These are phyloP conservation scores for Homalodisca vitripennis DNA, from an alignment of 1,140 invertebrate genomes.

Conservation along the genomic window DNA sequence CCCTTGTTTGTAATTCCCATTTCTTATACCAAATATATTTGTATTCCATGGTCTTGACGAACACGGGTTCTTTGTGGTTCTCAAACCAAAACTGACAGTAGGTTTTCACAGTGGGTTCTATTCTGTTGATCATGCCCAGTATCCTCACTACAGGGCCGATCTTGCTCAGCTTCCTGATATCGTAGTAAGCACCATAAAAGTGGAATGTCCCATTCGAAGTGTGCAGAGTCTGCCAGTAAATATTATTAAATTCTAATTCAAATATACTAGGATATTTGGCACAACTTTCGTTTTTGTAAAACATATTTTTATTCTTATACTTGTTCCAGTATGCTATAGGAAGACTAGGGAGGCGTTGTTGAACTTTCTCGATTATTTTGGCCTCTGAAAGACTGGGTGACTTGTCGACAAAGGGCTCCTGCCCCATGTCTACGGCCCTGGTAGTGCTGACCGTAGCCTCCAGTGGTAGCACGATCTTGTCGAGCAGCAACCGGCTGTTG, in stretches of 20 bases:
- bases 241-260: slow-evolving; percentile 88
- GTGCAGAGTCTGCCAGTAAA: slow-evolving; percentile 83
- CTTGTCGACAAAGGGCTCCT: slow-evolving; percentile 63
- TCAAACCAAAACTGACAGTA: slow-evolving; percentile 92
- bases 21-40: slow-evolving; percentile 94
- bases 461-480: slow-evolving; percentile 2
- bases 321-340: slow-evolving; percentile 82
- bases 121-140: slow-evolving; percentile 87
- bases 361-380: slow-evolving; percentile 71
- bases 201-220: slow-evolving; percentile 81
- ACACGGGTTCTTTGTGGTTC: slow-evolving; percentile 71
- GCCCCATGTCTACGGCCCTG: slow-evolving; percentile 36
- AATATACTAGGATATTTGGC: slow-evolving; percentile 80
- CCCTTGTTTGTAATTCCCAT: slow-evolving; percentile 92
- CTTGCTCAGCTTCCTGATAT: slow-evolving; percentile 70
- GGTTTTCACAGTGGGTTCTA: slow-evolving; percentile 78
- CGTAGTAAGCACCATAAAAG: slow-evolving; percentile 86
- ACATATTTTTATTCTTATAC: slow-evolving; percentile 68
- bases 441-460: slow-evolving; percentile 25
- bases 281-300: slow-evolving; percentile 71
- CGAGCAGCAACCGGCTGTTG: not conserved
- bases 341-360: slow-evolving; percentile 71
- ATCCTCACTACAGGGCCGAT: slow-evolving; percentile 80
- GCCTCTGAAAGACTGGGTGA: slow-evolving; percentile 68
- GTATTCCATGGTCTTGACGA: slow-evolving; percentile 81